Percentiles rank a stretch among this genome's conserved stretches.
phyloP scores from a whole-genome alignment of 2,888 invertebrate genomes.

The Andrena haemorrhoa region DNA sequence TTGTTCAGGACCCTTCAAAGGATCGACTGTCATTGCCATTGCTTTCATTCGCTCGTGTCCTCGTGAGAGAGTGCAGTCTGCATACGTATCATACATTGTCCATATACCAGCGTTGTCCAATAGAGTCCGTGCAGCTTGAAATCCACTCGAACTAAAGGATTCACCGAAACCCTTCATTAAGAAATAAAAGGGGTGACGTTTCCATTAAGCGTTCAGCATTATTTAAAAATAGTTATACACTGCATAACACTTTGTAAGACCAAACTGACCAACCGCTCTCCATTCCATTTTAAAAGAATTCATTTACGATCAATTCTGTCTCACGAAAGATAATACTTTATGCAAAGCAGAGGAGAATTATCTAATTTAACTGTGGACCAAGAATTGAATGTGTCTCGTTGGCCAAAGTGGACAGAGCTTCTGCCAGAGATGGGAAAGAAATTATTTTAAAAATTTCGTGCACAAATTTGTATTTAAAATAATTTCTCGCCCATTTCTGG shows the following conservation, averaged over 20 bases:
- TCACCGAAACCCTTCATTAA: background rate
- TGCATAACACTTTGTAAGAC: background rate
- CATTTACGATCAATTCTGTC: no score
- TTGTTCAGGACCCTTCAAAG: slow-evolving; percentile 9
- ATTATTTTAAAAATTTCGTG: no score
- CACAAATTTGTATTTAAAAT: no score
- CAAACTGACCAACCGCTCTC: background rate
- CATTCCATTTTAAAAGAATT: no score
- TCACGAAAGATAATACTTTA: no score
- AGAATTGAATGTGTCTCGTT: no score
- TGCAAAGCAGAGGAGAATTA: no score
- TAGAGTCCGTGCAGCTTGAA: background rate
- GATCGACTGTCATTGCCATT: slow-evolving; percentile 22
- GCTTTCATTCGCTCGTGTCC: slow-evolving; percentile 61
- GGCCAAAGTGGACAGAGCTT: no score
- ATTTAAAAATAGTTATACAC: background rate
- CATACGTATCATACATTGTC: slow-evolving; percentile 20
- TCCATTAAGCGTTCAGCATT: background rate
- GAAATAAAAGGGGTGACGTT: background rate
- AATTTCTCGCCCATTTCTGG: background rate
- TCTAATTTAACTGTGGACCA: no score
- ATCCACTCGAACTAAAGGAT: background rate
- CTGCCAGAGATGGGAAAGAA: no score
- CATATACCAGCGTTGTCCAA: slow-evolving; percentile 30
- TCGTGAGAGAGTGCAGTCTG: slow-evolving; percentile 45